Evolutionary conservation across 2,797 vertebrate genomes (phyloP).

Genomic region (Periparus ater): DNA sequence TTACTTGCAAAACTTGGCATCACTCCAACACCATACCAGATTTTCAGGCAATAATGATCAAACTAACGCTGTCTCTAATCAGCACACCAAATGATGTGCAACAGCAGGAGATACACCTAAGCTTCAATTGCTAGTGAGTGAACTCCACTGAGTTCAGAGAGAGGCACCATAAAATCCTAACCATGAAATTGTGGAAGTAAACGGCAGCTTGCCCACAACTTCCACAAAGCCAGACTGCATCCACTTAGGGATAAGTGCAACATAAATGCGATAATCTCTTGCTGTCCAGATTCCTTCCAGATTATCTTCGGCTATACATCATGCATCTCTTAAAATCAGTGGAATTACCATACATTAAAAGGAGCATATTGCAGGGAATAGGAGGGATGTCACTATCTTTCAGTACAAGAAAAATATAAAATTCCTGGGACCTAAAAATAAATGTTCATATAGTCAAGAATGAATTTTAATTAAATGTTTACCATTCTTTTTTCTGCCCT

Average conservation of each 20-base stretch:
- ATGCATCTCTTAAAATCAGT: neutral
- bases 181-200: neutral
- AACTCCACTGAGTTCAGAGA: neutral
- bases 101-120: neutral
- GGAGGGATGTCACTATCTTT: neutral
- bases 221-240: neutral
- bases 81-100: neutral
- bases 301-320: neutral
- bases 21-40: neutral
- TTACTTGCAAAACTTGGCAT: neutral
- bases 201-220: rapidly evolving
- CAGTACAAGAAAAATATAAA: neutral
- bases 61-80: neutral
- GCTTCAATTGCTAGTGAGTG: neutral
- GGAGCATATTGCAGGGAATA: neutral
- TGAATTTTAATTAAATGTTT: neutral
- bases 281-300: neutral
- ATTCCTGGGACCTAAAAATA: neutral
- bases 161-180: neutral
- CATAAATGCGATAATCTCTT: neutral
- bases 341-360: neutral
- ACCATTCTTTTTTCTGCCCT: neutral
- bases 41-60: neutral
- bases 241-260: neutral
- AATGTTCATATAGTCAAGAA: neutral